Percentiles rank a stretch among this genome's conserved stretches.
These are phyloP conservation scores for Pogoniulus pusillus DNA, from an alignment of 2,797 vertebrate species.

Conservation along the genomic window DNA sequence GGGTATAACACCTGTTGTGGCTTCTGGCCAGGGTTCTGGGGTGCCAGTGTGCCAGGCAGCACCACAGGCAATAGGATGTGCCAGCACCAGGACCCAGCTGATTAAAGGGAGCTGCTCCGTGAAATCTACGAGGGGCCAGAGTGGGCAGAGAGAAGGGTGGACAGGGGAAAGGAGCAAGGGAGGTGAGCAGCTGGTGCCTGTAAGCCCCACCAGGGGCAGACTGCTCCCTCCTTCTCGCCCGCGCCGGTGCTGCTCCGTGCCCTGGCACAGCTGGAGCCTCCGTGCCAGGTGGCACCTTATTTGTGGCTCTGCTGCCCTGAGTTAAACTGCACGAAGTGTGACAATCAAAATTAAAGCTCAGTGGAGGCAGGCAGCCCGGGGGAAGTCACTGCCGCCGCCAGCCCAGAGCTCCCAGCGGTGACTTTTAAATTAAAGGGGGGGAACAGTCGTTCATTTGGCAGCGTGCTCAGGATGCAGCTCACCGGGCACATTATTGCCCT, in stretches of 20 bases:
- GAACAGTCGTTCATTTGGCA: constrained; percentile 57
- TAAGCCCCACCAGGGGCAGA: not conserved
- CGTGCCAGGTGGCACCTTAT: not conserved
- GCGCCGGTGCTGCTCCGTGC: fast-evolving
- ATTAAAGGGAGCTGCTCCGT: constrained; percentile 71
- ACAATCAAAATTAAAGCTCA: constrained; percentile 70
- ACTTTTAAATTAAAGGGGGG: constrained; percentile 71
- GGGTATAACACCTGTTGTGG: not conserved
- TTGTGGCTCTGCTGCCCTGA: constrained; percentile 20
- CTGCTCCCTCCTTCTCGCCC: not conserved
- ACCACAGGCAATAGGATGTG: fast-evolving
- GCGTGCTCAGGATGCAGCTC: constrained; percentile 53
- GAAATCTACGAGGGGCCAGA: constrained; percentile 27
- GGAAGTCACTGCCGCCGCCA: constrained; percentile 55
- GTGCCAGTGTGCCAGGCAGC: not conserved
- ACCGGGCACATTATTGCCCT: constrained; percentile 56
- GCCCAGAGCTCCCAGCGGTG: constrained; percentile 66
- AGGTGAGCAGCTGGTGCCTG: not conserved
- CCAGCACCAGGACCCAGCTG: not conserved
- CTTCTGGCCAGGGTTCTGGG: not conserved
- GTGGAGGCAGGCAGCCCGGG: constrained; percentile 56
- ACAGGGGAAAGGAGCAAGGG: not conserved
- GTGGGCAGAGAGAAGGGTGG: not conserved
- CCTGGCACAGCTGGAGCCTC: not conserved
- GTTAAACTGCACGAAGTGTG: constrained; percentile 67